Conservation (phyloP, 2,888 invertebrate genomes). For the Nomada fabriciana region DNA sequence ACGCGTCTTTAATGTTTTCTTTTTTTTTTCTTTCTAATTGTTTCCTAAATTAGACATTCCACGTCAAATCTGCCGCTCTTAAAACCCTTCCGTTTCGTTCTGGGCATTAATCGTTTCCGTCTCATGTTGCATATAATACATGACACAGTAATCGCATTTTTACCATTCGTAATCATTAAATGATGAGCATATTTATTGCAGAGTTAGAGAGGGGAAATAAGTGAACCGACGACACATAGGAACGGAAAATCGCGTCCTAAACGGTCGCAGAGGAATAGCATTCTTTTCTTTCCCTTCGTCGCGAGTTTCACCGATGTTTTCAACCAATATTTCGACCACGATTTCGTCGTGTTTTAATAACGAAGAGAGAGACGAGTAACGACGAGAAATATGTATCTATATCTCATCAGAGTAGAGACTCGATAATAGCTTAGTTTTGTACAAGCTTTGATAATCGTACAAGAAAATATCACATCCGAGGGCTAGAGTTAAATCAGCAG, state of each 20-base stretch:
- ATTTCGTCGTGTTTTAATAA: slow-evolving; percentile 16
- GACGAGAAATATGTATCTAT: slow-evolving; percentile 36
- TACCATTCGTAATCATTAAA: slow-evolving; percentile 50
- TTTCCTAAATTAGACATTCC: slow-evolving; percentile 44
- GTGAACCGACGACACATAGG: slow-evolving; percentile 6
- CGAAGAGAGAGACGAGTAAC: neutral
- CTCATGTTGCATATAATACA: slow-evolving; percentile 38
- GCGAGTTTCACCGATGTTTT: slow-evolving; percentile 17
- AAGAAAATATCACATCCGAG: slow-evolving; percentile 62
- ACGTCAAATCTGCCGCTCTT: slow-evolving; percentile 59
- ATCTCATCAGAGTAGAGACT: slow-evolving; percentile 56
- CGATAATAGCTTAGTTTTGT: slow-evolving; percentile 73
- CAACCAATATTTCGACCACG: neutral
- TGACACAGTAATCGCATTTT: slow-evolving; percentile 49
- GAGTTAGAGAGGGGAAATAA: neutral
- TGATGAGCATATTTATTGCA: slow-evolving; percentile 63
- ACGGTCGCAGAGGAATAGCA: neutral
- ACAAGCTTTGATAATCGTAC: slow-evolving; percentile 75
- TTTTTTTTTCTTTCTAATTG: neutral
- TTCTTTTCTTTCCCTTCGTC: slow-evolving; percentile 7
- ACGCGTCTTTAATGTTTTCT: neutral
- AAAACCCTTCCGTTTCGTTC: slow-evolving; percentile 56
- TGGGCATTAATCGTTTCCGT: slow-evolving; percentile 68
- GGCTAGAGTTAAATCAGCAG: slow-evolving; percentile 35
- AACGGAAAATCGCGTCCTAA: slow-evolving; percentile 20